Conservation (phyloP, 2,113 vertebrate species). For the Microtus montanus region DNA sequence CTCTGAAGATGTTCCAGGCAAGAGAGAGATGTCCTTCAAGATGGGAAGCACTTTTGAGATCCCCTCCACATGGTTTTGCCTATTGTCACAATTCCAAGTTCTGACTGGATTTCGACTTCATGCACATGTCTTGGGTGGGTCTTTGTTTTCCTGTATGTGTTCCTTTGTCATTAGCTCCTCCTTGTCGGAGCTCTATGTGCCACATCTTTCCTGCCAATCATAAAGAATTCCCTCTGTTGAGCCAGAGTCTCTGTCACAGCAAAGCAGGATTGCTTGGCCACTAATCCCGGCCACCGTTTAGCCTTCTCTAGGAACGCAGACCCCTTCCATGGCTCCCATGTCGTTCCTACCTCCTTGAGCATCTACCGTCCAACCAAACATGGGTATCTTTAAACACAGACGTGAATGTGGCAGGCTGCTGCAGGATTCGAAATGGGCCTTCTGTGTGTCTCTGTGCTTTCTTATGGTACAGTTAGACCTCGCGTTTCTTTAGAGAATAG, state of each 20-base stretch:
- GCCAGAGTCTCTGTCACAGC: constrained; percentile 67
- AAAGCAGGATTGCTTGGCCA: constrained; percentile 60
- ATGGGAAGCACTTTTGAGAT: background rate
- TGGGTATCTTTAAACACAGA: constrained; percentile 65
- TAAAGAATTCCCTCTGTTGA: constrained; percentile 60
- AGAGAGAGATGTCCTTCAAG: background rate
- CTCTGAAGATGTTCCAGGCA: background rate
- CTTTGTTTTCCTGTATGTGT: constrained; percentile 70
- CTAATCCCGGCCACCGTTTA: constrained; percentile 46
- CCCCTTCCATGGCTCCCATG: constrained; percentile 31
- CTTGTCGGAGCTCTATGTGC: constrained; percentile 69
- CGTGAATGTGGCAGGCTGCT: background rate
- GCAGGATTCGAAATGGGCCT: constrained; percentile 47
- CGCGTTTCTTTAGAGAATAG: constrained; percentile 35
- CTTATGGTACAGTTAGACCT: constrained; percentile 63
- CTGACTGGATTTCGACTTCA: constrained; percentile 57
- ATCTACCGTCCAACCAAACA: constrained; percentile 10
- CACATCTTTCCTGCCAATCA: constrained; percentile 62
- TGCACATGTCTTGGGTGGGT: constrained; percentile 66
- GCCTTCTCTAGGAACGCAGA: constrained; percentile 52
- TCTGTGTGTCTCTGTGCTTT: constrained; percentile 65
- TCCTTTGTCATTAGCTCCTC: constrained; percentile 78
- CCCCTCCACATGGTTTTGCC: constrained; percentile 36
- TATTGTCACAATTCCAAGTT: constrained; percentile 57
- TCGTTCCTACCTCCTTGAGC: background rate